Conservation (phyloP, 2,797 vertebrate species). For the Manis javanica region DNA sequence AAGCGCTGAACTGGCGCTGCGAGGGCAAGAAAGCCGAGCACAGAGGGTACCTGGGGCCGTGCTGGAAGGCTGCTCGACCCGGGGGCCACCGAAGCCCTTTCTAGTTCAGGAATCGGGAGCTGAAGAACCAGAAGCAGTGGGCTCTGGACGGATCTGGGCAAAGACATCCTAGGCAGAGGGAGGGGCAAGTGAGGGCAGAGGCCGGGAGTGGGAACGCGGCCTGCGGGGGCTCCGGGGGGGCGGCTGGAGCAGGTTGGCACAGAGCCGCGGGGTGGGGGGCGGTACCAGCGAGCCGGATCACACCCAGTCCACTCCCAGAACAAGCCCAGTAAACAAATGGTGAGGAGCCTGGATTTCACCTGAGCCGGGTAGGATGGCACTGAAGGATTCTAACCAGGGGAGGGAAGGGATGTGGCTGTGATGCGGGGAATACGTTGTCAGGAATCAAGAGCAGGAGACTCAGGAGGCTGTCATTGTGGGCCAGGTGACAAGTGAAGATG, state of each 20-base stretch:
- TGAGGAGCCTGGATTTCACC: neutral
- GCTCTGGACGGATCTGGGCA: neutral
- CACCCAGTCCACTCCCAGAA: too few species aligned
- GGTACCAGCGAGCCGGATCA: neutral
- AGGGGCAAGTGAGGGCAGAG: too few species aligned
- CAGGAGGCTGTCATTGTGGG: neutral
- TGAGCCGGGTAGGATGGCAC: neutral
- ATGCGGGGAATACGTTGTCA: neutral
- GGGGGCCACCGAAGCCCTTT: neutral
- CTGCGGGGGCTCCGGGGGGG: neutral
- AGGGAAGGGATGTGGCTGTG: neutral
- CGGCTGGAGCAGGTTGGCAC: neutral
- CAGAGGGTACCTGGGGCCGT: neutral
- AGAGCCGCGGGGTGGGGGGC: neutral
- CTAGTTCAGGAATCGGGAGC: neutral
- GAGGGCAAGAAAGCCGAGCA: neutral
- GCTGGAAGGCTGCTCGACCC: neutral
- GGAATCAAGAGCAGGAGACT: neutral
- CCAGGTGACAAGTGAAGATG: neutral
- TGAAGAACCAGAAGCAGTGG: neutral
- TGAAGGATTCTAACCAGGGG: neutral
- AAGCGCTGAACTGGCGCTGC: neutral
- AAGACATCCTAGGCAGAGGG: neutral
- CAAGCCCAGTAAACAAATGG: neutral
- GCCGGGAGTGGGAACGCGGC: neutral